Evolutionary conservation across 2,888 invertebrate species (phyloP).

Genomic region (Pediacus dermestoides): DNA sequence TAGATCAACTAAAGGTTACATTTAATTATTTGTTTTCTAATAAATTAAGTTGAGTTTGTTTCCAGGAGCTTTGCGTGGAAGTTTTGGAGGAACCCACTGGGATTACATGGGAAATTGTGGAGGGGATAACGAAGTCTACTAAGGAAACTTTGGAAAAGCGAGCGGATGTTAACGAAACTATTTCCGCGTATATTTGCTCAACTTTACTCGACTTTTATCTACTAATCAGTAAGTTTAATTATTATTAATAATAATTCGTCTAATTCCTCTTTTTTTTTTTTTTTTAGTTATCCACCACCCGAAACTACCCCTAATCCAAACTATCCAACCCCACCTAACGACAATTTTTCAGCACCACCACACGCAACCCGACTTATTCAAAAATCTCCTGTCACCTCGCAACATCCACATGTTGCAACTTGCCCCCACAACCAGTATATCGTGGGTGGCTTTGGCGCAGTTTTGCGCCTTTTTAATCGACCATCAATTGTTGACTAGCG

Average conservation of each 20-base stretch:
- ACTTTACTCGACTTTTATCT: conserved; percentile 37
- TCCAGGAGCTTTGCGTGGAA: conserved; percentile 25
- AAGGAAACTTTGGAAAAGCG: conserved; percentile 38
- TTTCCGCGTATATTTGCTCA: conserved; percentile 31
- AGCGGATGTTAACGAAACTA: conserved; percentile 42
- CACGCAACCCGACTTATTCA: conserved; percentile 37
- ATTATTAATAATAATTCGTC: too few relatives aligned
- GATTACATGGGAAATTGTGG: too few relatives aligned
- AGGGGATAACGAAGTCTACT: too few relatives aligned
- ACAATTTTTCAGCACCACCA: too few relatives aligned
- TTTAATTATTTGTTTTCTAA: too few relatives aligned
- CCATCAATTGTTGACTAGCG: conserved; percentile 56
- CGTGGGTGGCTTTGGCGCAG: conserved; percentile 35
- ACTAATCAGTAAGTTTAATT: conserved; percentile 38
- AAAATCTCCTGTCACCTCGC: conserved; percentile 35
- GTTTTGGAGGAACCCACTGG: conserved; percentile 20
- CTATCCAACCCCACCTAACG: too few relatives aligned
- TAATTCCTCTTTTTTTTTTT: conserved; percentile 8
- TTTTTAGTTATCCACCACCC: conserved; percentile 33
- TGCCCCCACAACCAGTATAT: conserved; percentile 20
- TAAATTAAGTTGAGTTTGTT: too few relatives aligned
- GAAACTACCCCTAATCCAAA: too few relatives aligned
- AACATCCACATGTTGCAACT: conserved; percentile 37
- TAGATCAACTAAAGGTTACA: conserved; percentile 39
- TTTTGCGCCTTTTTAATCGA: conserved; percentile 49